These are phyloP conservation scores for Ascidia mentula DNA, from an alignment of 23 tunicate species.

Conservation along the genomic window DNA sequence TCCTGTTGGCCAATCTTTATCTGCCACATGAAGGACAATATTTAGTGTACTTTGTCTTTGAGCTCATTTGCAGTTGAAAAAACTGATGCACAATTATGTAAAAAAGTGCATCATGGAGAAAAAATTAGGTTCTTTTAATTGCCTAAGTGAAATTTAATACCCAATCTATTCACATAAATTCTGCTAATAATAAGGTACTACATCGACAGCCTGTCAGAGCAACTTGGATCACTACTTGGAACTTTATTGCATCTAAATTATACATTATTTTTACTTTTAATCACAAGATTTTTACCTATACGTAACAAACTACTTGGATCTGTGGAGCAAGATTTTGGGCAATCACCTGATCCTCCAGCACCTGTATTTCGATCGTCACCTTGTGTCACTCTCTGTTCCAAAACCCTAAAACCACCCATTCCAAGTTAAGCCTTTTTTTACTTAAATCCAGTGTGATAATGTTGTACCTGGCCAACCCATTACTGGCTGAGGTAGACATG, in stretches of 20 bases:
- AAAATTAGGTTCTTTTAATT: too few species aligned
- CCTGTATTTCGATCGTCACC: not conserved
- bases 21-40: too few species aligned
- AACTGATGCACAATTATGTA: not conserved
- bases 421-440: not conserved
- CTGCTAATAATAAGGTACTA: too few species aligned
- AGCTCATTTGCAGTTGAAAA: too few species aligned
- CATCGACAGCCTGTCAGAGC: too few species aligned
- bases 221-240: too few species aligned
- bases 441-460: not conserved
- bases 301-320: conserved; percentile 3
- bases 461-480: not conserved
- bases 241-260: too few species aligned
- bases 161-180: too few species aligned
- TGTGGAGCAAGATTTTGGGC: not conserved
- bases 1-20: conserved; percentile 43
- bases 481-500: not conserved
- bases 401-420: too few species aligned
- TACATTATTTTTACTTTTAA: too few species aligned
- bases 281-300: not conserved
- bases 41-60: too few species aligned
- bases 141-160: too few species aligned
- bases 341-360: not conserved
- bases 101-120: not conserved
- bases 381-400: not conserved